Evolutionary conservation across 2,888 invertebrate species (phyloP), one percentile per base, ranked within the genome.

Genomic region (Buathra laborator): DNA sequence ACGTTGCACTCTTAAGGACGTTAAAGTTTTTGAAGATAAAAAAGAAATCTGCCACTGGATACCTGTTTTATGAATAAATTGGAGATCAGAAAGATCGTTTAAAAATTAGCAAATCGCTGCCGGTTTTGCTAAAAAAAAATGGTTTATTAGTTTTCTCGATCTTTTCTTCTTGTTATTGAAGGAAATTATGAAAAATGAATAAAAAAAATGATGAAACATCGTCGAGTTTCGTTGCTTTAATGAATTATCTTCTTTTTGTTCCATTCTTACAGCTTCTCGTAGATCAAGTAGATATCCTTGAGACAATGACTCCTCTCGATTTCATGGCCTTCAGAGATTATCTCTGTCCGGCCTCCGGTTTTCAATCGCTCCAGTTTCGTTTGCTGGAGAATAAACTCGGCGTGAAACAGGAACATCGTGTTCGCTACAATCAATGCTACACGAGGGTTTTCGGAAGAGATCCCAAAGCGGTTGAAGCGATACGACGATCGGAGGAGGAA

Each of bases 221-320:
- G 24, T 0, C 24, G 24, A 24, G 24, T 24, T 24, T n/a, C 12
- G 12, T n/a, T 12, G 12, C 3, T n/a, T 48, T 48, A 14, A 3
- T 48, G 0, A 48, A 48, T 48, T 14, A 48, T 10, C 48, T 12
- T 14, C 4, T 14, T 7, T 29, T 12, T 12, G 12, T 0, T 72
- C 56, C 12, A 3, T 12, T 44, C 43, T 67, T 44, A 9, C 94
- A 99, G 98, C 95, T 99, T 0, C 95, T 99, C 70, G 98, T 98
- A 53, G 99, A 99, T 92, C 99, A 99, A 95, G 98, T 99, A 59
- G 97, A 97, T 94, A 99, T 99, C 88, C 94, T 99, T 88, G 99
- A 99, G 94, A 99, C 99, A 0, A 99, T 99, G 99, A 99, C 99
- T 0, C 99, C 99, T 0, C 94, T 99, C 83, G 99, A 99, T 94